Percentiles rank a stretch among this genome's conserved stretches.
These are phyloP conservation scores for Solea senegalensis DNA, from an alignment of 2,113 vertebrate genomes.

Conservation along the genomic window DNA sequence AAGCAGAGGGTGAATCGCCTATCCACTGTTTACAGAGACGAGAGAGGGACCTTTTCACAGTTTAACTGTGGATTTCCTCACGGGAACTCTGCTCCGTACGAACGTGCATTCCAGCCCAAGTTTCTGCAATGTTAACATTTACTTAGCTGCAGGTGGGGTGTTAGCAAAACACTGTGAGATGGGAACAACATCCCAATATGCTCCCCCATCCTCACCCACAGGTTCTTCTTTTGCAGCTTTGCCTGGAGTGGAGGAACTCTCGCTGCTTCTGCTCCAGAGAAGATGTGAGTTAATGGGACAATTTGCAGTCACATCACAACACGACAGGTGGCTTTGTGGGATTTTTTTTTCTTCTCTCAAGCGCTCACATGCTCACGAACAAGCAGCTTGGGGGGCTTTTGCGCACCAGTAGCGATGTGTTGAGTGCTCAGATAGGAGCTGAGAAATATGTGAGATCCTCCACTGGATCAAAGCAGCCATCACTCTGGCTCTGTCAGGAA, in stretches of 20 bases:
- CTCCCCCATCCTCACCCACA: slow-evolving; percentile 40
- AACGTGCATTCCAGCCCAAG: slow-evolving; percentile 31
- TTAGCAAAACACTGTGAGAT: slow-evolving; percentile 35
- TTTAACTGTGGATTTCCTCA: slow-evolving; percentile 57
- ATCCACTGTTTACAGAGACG: slow-evolving; percentile 57
- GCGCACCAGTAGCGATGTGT: slow-evolving; percentile 31
- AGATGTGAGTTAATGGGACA: slow-evolving; percentile 48
- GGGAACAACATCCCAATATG: slow-evolving; percentile 13
- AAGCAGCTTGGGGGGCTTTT: neutral
- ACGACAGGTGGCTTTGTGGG: slow-evolving; percentile 54
- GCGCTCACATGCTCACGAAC: slow-evolving; percentile 1
- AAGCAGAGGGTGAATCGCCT: slow-evolving; percentile 32
- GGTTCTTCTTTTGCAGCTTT: slow-evolving; percentile 12
- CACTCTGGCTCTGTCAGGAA: slow-evolving; percentile 48
- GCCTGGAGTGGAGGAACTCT: slow-evolving; percentile 17
- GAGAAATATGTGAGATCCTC: slow-evolving; percentile 53
- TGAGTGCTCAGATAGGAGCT: slow-evolving; percentile 30
- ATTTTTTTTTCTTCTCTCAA: slow-evolving; percentile 49
- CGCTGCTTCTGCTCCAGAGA: slow-evolving; percentile 7
- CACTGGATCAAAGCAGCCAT: slow-evolving; percentile 66
- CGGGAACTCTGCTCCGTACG: slow-evolving; percentile 12
- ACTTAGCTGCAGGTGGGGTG: slow-evolving; percentile 50
- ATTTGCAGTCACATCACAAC: slow-evolving; percentile 59
- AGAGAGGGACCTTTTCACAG: slow-evolving; percentile 17
- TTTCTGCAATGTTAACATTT: slow-evolving; percentile 62